Evolutionary conservation across 1,140 invertebrate species (phyloP), one percentile per base, ranked within the genome.

Genomic region (Hesperophylax magnus): DNA sequence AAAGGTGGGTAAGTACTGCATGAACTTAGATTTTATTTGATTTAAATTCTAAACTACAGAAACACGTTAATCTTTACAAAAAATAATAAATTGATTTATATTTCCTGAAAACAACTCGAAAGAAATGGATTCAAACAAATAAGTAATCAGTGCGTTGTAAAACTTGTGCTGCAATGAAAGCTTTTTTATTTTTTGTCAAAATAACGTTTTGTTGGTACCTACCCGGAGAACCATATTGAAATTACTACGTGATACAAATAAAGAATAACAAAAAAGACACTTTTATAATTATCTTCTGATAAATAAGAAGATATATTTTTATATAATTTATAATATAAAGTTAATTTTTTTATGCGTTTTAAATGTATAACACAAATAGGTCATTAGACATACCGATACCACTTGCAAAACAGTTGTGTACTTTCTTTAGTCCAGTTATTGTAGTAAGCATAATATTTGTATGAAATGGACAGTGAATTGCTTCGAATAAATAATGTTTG

Each of bases 351-450:
- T 15, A 53, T 76, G 34, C 17, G 18, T 76, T 76, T 76, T 27
- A 76, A 34, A 58, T 76, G 77, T 61, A 52, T 56, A 79, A 18
- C 77, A 71, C 78, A 79, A 79, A 79, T 79, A 79, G 78, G 78
- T 79, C 78, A 79, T 74, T 79, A 74, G 78, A 79, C 78, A 79
- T 79, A 79, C 78, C 69, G 61, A 52, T 79, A 74, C 78, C 69
- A 79, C 78, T 79, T 79, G 78, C 78, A 79, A 79, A 79, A 79
- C 63, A 79, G 78, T 79, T 79, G 78, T 79, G 69, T 79, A 79
- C 78, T 79, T 79, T 79, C 78, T 79, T 79, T 74, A 79, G 78
- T 79, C 78, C 78, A 79, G 78, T 79, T 79, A 79, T 79, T 74
- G 60, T 74, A 74, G 78, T 60, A 65, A 76, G 60, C 74, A 77